Percentiles rank a stretch among this genome's conserved stretches.
Conservation (phyloP, 2,888 invertebrate genomes). For the Pachydiplax longipennis region DNA sequence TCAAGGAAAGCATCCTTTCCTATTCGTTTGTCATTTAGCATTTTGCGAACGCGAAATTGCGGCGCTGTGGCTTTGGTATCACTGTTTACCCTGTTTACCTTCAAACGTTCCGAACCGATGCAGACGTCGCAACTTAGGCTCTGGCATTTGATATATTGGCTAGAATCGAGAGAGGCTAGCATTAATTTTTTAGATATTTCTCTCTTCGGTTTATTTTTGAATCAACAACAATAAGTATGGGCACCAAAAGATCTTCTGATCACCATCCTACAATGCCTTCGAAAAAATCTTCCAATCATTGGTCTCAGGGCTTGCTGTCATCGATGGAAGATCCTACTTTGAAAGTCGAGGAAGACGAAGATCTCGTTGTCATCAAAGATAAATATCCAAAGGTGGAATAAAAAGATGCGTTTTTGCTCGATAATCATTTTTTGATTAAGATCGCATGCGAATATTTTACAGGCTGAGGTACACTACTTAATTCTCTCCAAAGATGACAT, state of each 20-base stretch:
- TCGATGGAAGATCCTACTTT: conserved; percentile 75
- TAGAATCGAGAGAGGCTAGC: no score
- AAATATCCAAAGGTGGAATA: conserved; percentile 76
- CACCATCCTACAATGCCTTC: neutral
- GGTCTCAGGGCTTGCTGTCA: conserved; percentile 72
- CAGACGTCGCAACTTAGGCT: no score
- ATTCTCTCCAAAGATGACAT: conserved; percentile 78
- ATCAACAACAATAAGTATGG: neutral
- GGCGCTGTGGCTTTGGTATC: neutral
- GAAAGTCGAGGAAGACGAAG: conserved; percentile 71
- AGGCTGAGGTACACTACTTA: conserved; percentile 79
- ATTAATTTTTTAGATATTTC: no score
- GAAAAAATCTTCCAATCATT: conserved; percentile 58
- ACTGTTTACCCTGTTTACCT: no score
- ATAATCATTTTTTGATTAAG: neutral
- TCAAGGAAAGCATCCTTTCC: no score
- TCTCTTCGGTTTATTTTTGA: neutral
- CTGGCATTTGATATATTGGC: no score
- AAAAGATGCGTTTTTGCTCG: conserved; percentile 34
- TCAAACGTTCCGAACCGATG: no score
- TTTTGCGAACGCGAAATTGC: neutral
- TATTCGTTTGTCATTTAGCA: no score
- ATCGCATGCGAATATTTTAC: neutral
- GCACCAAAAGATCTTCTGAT: neutral
- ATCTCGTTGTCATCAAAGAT: conserved; percentile 78